Base-by-base conservation (phyloP, 2,888 invertebrate species). In the Drosophila merina region DNA sequence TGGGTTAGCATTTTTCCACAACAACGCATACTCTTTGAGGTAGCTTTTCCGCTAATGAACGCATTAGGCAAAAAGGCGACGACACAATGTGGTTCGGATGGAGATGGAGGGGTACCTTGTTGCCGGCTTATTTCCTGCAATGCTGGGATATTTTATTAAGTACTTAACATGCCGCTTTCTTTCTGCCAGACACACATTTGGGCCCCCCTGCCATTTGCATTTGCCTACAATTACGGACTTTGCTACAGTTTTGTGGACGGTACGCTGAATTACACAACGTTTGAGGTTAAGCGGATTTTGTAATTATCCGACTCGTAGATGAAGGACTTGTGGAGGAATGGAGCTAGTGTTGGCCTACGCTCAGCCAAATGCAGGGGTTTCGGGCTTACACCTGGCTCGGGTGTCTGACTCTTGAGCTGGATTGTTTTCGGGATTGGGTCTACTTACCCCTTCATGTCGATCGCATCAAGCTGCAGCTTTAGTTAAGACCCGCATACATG, bases 221-320 rank as follows among this genome's bases (percentile, higher is more conserved):
- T 63, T 74, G 51, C 70, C 54, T 56, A 82, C 81, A 82, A 88
- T 83, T 88, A 86, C 74, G 74, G 67, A 72, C 86, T 59, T 5
- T 70, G 74, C 72, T 74, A 72, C 62, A 52, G 68, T 59, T 69
- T 48, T 51, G 51, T 70, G 80, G 68, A 56, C 73, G 64, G 72
- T 81, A 78, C 88, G 86, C 76, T 88, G 84, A 84, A 84, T 84
- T 84, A 88, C 84, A 84, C 84, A 85, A 85, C 88, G 87, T 85
- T 88, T 85, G 88, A 77, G 83, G 82, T 76, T 89, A 89, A 89
- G 89, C 89, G 89, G 90, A 89, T 89, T 89, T 83, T 71, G 86
- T 88, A 90, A 89, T 90, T 90, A 89, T 89, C 89, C 73, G 69
- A 69, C 72, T 72, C 64, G 72, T 26, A 69, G 49, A 50, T 59